These are phyloP conservation scores for Thinocorus orbignyianus DNA, from an alignment of 2,113 vertebrate genomes.

Conservation along the genomic window DNA sequence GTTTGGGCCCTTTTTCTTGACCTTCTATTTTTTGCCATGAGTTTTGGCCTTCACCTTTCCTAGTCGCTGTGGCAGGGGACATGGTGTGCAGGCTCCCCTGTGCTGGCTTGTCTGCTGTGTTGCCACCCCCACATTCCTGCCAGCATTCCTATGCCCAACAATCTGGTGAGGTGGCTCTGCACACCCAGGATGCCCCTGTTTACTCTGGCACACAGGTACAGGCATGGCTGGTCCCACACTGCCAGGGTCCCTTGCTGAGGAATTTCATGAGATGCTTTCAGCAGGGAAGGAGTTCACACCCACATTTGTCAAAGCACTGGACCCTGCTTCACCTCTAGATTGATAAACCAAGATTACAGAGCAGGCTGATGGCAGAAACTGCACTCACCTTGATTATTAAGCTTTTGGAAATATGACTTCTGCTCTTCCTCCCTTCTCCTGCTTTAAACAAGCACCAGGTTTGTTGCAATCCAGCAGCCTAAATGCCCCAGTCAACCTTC, in stretches of 20 bases:
- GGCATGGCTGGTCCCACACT: neutral
- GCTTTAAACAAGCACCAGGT: neutral
- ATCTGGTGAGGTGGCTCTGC: neutral
- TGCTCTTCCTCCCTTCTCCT: neutral
- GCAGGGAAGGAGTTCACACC: neutral
- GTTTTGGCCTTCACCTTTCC: neutral
- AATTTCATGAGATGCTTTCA: neutral
- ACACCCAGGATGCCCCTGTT: neutral
- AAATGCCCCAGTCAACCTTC: neutral
- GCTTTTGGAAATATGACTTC: neutral
- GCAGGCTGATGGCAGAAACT: neutral
- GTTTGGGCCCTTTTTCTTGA: neutral
- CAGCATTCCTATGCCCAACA: fast-evolving
- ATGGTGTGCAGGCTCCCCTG: neutral
- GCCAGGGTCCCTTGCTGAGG: neutral
- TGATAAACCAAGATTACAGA: neutral
- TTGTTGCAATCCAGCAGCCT: neutral
- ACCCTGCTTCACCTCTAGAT: neutral
- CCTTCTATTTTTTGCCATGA: neutral
- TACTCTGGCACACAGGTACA: neutral
- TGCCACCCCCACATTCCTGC: neutral
- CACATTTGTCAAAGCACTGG: neutral
- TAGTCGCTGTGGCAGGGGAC: neutral
- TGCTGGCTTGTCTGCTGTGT: neutral
- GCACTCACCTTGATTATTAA: neutral